These are phyloP conservation scores for Plutella xylostella DNA, from an alignment of 2,888 invertebrate genomes.

Conservation along the genomic window DNA sequence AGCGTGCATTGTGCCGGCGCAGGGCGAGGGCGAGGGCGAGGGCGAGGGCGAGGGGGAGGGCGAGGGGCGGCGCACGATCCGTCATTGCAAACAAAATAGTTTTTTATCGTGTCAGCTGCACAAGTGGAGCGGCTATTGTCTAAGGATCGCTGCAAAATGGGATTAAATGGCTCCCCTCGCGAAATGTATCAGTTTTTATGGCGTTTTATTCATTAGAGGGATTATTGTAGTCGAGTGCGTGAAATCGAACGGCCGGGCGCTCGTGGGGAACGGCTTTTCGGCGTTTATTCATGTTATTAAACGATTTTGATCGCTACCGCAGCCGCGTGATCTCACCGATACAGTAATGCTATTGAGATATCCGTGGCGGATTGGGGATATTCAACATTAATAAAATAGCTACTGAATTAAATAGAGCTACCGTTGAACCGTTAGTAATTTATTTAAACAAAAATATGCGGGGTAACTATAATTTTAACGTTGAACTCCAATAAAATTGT, in stretches of 20 bases:
- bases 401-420: no score
- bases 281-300: conserved; percentile 30
- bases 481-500: no score
- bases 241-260: conserved; percentile 52
- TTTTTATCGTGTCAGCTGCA: conserved; percentile 58
- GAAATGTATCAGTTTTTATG: conserved; percentile 39
- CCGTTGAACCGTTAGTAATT: no score
- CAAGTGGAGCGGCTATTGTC: conserved; percentile 50
- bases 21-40: conserved; percentile 20
- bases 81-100: no score
- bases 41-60: no score
- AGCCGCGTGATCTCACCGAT: no score
- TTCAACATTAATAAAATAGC: no score
- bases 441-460: no score
- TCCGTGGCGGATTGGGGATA: neutral
- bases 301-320: conserved; percentile 33
- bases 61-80: no score
- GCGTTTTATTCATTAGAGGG: conserved; percentile 52
- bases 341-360: conserved; percentile 21
- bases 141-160: conserved; percentile 30
- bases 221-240: conserved; percentile 48
- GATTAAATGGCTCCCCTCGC: conserved; percentile 38
- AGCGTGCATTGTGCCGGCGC: conserved; percentile 7
- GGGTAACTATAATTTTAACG: no score
- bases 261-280: conserved; percentile 36